Conservation (phyloP, 2,888 invertebrate species). For the Diadegma fenestrale region DNA sequence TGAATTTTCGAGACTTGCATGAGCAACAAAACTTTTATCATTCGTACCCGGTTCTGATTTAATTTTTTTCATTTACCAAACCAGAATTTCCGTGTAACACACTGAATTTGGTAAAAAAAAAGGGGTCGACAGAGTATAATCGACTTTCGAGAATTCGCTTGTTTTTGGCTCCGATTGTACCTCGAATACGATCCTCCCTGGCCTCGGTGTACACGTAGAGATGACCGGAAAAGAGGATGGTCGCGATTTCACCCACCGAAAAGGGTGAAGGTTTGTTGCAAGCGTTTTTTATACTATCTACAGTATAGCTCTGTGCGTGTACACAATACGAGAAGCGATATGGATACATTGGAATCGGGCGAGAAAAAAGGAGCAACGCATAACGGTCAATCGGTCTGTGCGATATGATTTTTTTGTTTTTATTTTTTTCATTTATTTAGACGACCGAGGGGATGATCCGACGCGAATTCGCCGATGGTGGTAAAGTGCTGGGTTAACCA, state of each 20-base stretch:
- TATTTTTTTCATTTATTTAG: conserved; percentile 25
- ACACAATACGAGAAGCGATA: conserved; percentile 53
- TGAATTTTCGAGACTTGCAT: not conserved
- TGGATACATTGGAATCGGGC: conserved; percentile 26
- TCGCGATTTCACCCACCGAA: conserved; percentile 27
- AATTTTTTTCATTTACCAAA: not conserved
- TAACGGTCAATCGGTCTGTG: conserved; percentile 47
- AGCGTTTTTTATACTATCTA: conserved; percentile 57
- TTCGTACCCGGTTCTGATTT: not conserved
- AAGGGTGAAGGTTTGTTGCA: conserved; percentile 26
- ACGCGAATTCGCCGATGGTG: conserved; percentile 71
- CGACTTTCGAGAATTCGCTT: not conserved
- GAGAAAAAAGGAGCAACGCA: conserved; percentile 28
- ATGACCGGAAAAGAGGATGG: conserved; percentile 7
- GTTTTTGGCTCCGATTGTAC: conserved; percentile 24
- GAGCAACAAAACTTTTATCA: not conserved
- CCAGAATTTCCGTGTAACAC: not conserved
- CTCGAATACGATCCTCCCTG: not conserved
- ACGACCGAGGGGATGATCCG: conserved; percentile 50
- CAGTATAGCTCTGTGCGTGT: conserved; percentile 41
- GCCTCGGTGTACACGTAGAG: not conserved
- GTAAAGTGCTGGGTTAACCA: conserved; percentile 69
- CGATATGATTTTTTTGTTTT: conserved; percentile 19
- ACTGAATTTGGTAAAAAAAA: not conserved
- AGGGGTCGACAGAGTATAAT: not conserved